These are phyloP conservation scores for Cottoperca gobio DNA, from an alignment of 2,797 vertebrate species.

Conservation along the genomic window DNA sequence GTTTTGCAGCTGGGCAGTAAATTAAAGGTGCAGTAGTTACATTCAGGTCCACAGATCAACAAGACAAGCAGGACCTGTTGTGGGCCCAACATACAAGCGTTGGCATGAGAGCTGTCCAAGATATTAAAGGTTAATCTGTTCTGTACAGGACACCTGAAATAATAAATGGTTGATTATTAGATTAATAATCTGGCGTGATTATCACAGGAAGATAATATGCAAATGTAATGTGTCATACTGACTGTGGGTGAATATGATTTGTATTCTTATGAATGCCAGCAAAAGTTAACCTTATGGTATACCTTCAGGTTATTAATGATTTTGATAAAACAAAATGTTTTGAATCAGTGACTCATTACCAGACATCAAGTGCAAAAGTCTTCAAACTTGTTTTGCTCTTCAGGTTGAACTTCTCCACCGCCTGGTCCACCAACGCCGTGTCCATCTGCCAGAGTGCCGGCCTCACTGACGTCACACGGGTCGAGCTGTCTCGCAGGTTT, in stretches of 20 bases:
- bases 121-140: neutral
- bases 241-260: neutral
- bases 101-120: neutral
- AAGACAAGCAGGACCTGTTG: too few relatives aligned
- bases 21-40: neutral
- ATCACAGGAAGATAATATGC: neutral
- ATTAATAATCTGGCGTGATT: too few relatives aligned
- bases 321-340: too few relatives aligned
- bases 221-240: neutral
- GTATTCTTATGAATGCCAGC: neutral
- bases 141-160: too few relatives aligned
- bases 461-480: slow-evolving; percentile 83
- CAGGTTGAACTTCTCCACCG: slow-evolving; percentile 93
- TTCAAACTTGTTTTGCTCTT: slow-evolving; percentile 9
- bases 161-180: too few relatives aligned
- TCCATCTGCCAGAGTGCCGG: slow-evolving; percentile 90
- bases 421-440: slow-evolving; percentile 91
- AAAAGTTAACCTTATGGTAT: neutral
- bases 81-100: neutral
- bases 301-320: neutral
- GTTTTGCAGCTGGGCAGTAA: too few relatives aligned
- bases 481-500: slow-evolving; percentile 89
- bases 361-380: neutral
- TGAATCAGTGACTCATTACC: neutral
- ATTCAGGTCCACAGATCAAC: neutral